phyloP scores from a whole-genome alignment of 2,888 invertebrate genomes.

The Eristalinus aeneus region DNA sequence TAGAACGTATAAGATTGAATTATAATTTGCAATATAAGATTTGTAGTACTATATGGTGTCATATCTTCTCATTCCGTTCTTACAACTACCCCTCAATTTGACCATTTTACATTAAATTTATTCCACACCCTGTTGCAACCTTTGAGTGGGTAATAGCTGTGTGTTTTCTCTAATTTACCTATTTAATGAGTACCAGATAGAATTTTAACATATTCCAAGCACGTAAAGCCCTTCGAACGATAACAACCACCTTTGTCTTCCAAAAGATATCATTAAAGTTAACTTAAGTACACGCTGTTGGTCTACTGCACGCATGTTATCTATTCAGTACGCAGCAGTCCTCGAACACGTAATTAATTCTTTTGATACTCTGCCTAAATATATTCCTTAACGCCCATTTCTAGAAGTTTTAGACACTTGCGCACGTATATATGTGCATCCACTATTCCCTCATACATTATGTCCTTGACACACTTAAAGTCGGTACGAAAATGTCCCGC shows the following conservation, averaged over 20 bases:
- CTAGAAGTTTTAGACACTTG: slow-evolving; percentile 49
- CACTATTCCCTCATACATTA: slow-evolving; percentile 8
- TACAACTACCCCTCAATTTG: background rate
- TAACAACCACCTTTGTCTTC: background rate
- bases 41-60: no score
- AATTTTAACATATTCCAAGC: background rate
- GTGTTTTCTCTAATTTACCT: slow-evolving; percentile 40
- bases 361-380: slow-evolving; percentile 34
- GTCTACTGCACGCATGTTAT: background rate
- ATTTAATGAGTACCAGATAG: slow-evolving; percentile 28
- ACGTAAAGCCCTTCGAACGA: slow-evolving; percentile 31
- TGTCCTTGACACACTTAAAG: slow-evolving; percentile 62
- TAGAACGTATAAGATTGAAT: no score
- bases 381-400: slow-evolving; percentile 4
- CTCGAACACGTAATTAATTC: slow-evolving; percentile 44
- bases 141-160: slow-evolving; percentile 8
- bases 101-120: background rate
- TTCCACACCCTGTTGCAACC: background rate
- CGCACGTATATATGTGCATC: slow-evolving; percentile 51
- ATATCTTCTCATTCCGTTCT: no score
- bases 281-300: background rate
- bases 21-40: background rate
- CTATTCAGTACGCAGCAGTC: background rate
- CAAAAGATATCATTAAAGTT: background rate
- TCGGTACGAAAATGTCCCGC: slow-evolving; percentile 36